Conservation (phyloP, 2,888 invertebrate genomes). For the Ormia ochracea region DNA sequence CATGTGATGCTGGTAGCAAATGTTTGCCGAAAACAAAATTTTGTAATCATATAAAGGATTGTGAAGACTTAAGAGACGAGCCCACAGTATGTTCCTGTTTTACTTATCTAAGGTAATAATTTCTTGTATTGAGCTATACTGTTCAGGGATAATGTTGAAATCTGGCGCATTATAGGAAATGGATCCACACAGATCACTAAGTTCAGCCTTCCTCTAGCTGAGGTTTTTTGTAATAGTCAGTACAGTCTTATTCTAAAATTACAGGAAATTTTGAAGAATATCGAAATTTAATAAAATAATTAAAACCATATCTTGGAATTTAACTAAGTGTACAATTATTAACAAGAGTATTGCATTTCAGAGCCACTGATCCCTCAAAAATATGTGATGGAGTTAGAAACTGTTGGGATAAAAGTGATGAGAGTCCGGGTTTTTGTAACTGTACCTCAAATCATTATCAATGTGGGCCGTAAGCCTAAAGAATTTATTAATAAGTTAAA, state of each 20-base stretch:
- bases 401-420: conserved; percentile 87
- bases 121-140: neutral
- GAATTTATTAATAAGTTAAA: neutral
- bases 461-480: conserved; percentile 78
- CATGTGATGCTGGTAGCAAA: conserved; percentile 81
- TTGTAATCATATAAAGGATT: conserved; percentile 83
- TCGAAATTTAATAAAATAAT: neutral
- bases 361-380: conserved; percentile 81
- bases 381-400: conserved; percentile 87
- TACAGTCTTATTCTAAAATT: no score
- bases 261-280: no score
- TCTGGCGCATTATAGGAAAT: no score
- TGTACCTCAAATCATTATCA: conserved; percentile 79
- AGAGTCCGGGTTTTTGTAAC: conserved; percentile 81
- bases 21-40: conserved; percentile 84
- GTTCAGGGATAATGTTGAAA: no score
- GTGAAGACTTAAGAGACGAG: conserved; percentile 86
- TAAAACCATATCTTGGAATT: neutral
- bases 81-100: conserved; percentile 81
- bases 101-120: conserved; percentile 79
- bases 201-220: no score
- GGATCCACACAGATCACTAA: no score
- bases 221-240: no score
- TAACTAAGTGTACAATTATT: neutral
- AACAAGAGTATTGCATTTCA: conserved; percentile 48